Evolutionary conservation across 2,888 invertebrate genomes (phyloP), one percentile per base, ranked within the genome.

Genomic region (Amblyteles armatorius): DNA sequence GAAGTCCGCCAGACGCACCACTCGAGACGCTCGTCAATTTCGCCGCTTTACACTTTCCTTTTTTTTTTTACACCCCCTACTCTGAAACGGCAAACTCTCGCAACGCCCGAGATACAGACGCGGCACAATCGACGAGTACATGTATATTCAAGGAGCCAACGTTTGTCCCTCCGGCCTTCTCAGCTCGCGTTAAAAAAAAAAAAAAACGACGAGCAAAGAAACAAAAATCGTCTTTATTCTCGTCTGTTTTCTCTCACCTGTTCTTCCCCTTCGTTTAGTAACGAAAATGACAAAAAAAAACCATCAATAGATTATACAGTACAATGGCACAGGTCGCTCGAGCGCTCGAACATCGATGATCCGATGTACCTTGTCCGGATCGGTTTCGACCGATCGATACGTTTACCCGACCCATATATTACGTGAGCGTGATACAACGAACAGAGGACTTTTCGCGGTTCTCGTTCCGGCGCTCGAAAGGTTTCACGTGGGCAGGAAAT

Each of bases 21-120:
- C 88, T 87, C 77, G 84, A 88, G 87, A 88, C 87, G 84, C 86
- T 87, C 85, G 84, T 86, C 87, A 86, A 81, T 85, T 88, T 86
- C 79, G 74, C 83, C 50, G 80, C 79, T 84, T 85, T 83, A 83
- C 82, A 82, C 80, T 78, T 71, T 84, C 81, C 83, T 0, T 26
- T 57, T 57, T 77, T 44, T 65, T 36, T 44, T 22, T 67, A 76
- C 76, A 74, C 50, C 71, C 29, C 29, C 33, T 52, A 11, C 69
- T 73, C 65, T 77, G 44, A 80, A 81, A 71, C 67, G 71, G 40
- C 67, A 19, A 76, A 55, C 65, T 76, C 79, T 50, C 63, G n/a
- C 40, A 63, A 36, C 63, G 71, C 33, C 44, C 44, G 60, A 68
- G 79, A n/a, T 36, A 65, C 7, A 76, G 72, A 60, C 26, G 4